Conservation (phyloP, 2,113 vertebrate genomes). For the Macroglossus sobrinus region DNA sequence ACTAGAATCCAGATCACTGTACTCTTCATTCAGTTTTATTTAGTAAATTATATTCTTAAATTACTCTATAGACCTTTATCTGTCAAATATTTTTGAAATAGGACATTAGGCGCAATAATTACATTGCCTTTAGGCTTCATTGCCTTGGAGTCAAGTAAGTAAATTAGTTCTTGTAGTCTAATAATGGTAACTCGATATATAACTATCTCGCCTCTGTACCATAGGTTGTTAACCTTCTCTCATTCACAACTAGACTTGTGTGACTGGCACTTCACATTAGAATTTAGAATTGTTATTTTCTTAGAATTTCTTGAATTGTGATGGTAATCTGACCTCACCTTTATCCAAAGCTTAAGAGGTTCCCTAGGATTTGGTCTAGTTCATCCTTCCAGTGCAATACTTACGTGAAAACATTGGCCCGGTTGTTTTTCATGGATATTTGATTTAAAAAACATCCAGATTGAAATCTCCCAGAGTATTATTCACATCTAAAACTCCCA, state of each 20-base stretch:
- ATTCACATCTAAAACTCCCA: neutral
- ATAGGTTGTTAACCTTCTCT: neutral
- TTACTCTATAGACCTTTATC: constrained; percentile 33
- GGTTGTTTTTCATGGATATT: constrained; percentile 7
- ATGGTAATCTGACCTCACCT: neutral
- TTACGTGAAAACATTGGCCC: neutral
- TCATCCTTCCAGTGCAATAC: neutral
- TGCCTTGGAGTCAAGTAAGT: constrained; percentile 39
- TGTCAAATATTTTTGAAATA: constrained; percentile 44
- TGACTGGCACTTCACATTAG: neutral
- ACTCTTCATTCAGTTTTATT: constrained; percentile 35
- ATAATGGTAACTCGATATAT: constrained; percentile 23
- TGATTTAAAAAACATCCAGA: neutral
- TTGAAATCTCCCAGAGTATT: neutral
- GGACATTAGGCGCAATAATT: constrained; percentile 52
- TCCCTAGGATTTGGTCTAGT: neutral
- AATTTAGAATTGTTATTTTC: neutral
- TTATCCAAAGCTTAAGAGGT: neutral
- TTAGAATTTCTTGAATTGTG: constrained; percentile 8
- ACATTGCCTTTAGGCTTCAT: constrained; percentile 52
- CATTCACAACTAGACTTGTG: neutral
- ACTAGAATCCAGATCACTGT: neutral
- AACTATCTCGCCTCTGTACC: constrained; percentile 14
- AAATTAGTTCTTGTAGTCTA: constrained; percentile 32
- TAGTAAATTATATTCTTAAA: constrained; percentile 36